Base-by-base conservation (phyloP, 2,888 invertebrate species). In the Aromia moschata region DNA sequence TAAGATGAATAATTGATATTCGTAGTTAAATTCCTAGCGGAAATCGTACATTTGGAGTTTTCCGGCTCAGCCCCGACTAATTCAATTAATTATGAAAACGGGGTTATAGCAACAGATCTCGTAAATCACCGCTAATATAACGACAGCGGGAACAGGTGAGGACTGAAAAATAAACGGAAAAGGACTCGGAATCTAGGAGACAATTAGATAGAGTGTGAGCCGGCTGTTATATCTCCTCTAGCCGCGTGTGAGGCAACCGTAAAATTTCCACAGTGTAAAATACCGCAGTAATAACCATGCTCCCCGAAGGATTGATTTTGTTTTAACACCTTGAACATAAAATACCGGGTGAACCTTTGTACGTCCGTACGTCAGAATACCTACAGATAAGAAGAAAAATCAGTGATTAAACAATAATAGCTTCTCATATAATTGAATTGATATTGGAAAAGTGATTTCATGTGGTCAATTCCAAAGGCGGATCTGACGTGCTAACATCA, bases 241-340 rank as follows among this genome's bases (percentile, higher is more conserved):
- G 25, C 56, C 53, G 62, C 62, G 62, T 65, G 65, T 58, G 60
- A 57, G 60, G 56, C 56, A 52, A 56, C 63, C 54, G 54, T 54
- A 54, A 63, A 63, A 63, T 57, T 58, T 51, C 56, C 46, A 36
- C 60, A 12, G 54, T 38, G 58, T 65, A 46, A 65, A 65, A 60
- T 65, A 65, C 58, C 55, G 63, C 51, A 58, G 65, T 65, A 65
- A 63, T 65, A 65, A 65, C 56, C 46, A 60, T 63, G n/a, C 65
- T 57, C 43, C 40, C 15, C 31, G 37, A 56, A 59, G 60, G 63
- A 65, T 65, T 65, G 63, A 65, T 65, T 65, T 54, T 56, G 60
- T 65, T 60, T 65, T 61, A 65, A 63, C 63, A 61, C 61, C 56
- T 47, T 33, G 17, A 40, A 47, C 40, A 60, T 51, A 63, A 38